Base-by-base conservation (phyloP, 2,888 invertebrate species). In the Rotaria socialis region DNA sequence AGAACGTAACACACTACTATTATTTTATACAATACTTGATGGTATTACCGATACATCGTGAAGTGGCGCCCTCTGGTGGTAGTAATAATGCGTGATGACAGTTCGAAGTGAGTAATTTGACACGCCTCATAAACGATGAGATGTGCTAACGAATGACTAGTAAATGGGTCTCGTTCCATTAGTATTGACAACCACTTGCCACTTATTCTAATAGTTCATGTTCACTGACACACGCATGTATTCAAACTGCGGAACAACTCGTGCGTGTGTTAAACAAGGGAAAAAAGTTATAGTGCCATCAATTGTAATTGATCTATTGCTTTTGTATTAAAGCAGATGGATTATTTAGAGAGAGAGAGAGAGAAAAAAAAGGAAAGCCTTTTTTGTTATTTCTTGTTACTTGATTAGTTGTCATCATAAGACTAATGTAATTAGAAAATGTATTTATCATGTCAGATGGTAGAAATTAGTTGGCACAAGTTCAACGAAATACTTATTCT, bases 51-150 rank as follows among this genome's bases (percentile, higher is more conserved):
- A 19, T 19, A 19, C 16, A 67, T 41, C 67, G 67, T 19, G 5
- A 10, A 6, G 67, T 67, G 67, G 35, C 19, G 67, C 16, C 67
- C 35, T 67, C 67, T 67, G 24, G 16, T 35, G 67, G 19, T 35
- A 5, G 19, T 19, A 35, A 35, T 35, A 41, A 35, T 35, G 14
- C 35, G 19, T 14, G 19, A 35, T 67, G 67, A 67, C 67, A 67
- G 27, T 27, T 67, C 67, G 16, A 67, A 67, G 67, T 67, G 67
- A 67, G 67, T 67, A 67, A 67, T 67, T 19, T 67, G 67, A 67
- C 67, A 67, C 67, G 27, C 35, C 35, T 67, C 35, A 35, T 60
- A 67, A 67, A 67, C 35, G 67, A 67, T 41, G 27, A 35, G 11
- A 67, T 35, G 67, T 67, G 67, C 67, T 19, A 67, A 60, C 5